phyloP scores from a whole-genome alignment of 64 coral and sea anemone genomes.

The Acropora yongei region DNA sequence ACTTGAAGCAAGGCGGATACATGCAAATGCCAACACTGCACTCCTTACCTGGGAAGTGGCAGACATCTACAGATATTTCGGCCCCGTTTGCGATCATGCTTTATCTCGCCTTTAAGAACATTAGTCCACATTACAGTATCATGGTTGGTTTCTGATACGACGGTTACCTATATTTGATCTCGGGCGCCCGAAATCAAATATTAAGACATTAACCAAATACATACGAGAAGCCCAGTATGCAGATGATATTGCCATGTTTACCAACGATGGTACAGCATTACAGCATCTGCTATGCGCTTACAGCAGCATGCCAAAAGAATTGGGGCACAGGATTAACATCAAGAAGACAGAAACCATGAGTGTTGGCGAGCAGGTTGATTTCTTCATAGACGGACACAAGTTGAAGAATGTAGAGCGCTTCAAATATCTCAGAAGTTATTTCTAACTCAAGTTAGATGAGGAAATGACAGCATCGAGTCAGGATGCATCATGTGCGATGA shows the following conservation, averaged over 20 bases:
- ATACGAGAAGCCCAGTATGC: constrained; percentile 50
- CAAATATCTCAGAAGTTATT: constrained; percentile 42
- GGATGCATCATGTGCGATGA: constrained; percentile 33
- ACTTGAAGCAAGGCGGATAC: too few species aligned
- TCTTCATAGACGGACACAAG: constrained; percentile 51
- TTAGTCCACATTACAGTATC: background rate
- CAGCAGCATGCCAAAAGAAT: background rate
- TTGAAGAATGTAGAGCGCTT: constrained; percentile 25
- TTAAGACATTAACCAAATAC: constrained; percentile 34
- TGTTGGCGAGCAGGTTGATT: constrained; percentile 16
- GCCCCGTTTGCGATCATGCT: background rate
- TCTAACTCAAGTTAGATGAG: constrained; percentile 14
- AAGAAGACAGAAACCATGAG: constrained; percentile 52
- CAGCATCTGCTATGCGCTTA: constrained; percentile 22
- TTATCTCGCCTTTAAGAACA: background rate
- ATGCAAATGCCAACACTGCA: too few species aligned
- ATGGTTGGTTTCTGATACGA: background rate
- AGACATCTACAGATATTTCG: too few species aligned
- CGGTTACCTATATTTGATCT: constrained; percentile 25
- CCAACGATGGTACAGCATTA: constrained; percentile 14
- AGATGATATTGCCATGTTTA: constrained; percentile 55
- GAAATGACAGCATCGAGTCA: constrained; percentile 41
- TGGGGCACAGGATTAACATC: constrained; percentile 28
- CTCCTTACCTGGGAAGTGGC: too few species aligned
- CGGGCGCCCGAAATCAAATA: constrained; percentile 31